These are phyloP conservation scores for Typhlichthys subterraneus DNA, from an alignment of 2,797 vertebrate species.

Conservation along the genomic window DNA sequence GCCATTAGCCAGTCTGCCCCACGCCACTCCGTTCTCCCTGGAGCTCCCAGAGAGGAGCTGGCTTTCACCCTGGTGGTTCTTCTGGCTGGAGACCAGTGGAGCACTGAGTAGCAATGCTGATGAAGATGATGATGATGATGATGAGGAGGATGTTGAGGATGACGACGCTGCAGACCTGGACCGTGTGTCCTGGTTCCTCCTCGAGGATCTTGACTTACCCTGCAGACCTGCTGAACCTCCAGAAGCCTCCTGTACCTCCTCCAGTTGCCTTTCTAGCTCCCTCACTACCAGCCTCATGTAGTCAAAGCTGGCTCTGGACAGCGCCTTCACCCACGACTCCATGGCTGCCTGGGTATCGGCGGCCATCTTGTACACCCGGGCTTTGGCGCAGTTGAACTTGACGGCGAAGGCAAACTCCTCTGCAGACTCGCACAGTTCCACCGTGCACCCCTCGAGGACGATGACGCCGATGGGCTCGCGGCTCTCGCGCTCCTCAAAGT, in stretches of 20 bases:
- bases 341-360: conserved; percentile 89
- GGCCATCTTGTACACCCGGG: conserved; percentile 88
- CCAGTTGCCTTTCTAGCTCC: conserved; percentile 93
- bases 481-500: conserved; percentile 92
- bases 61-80: conserved; percentile 55
- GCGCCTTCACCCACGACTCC: conserved; percentile 96
- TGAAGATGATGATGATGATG: conserved; percentile 58
- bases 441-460: conserved; percentile 93
- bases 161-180: conserved; percentile 57
- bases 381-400: conserved; percentile 84
- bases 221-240: conserved; percentile 2
- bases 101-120: conserved; percentile 28
- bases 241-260: conserved; percentile 78
- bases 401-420: conserved; percentile 91
- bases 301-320: conserved; percentile 93
- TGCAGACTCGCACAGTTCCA: conserved; percentile 90
- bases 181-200: conserved; percentile 36
- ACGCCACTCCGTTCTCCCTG: conserved; percentile 84
- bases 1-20: conserved; percentile 76
- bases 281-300: conserved; percentile 94
- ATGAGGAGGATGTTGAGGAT: conserved; percentile 59
- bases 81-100: conserved; percentile 18
- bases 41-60: conserved; percentile 48
- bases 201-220: conserved; percentile 43
- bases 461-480: conserved; percentile 92